Base-by-base conservation (phyloP, 2,888 invertebrate species). In the Sinodicranocentrus sp. region DNA sequence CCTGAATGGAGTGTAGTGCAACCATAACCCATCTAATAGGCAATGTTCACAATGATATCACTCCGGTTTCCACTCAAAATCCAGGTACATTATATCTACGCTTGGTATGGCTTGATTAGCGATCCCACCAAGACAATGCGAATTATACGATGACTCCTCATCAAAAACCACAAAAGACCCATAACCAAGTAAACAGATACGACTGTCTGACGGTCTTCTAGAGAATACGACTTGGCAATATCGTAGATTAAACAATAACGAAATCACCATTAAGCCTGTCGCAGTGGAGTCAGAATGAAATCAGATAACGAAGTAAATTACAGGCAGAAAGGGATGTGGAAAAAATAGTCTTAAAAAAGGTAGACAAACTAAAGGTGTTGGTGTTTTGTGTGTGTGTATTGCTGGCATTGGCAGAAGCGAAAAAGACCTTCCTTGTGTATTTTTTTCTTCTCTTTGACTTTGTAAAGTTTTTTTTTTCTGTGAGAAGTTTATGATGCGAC, bases 261-360 rank as follows among this genome's bases (percentile, higher is more conserved):
- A 68, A 82, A 61, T 76, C 63, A 70, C 70, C 82, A 82, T 82
- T 76, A 82, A 82, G 68, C 63, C 54, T 70, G 78, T 79, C 72
- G 63, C 63, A 61, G 72, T 65, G 67, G 67, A 73, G 73, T 73
- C 78, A 63, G 65, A 61, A 76, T 76, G 82, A 76, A 71, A 82
- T 82, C 76, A 76, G 82, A 82, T 82, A 82, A 63, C 61, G 33
- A 65, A 43, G 57, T 82, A 82, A 76, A 82, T 82, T 76, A 76
- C 82, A 39, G 43, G 28, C 77, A 57, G 59, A 68, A 68, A 77
- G 57, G 44, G 76, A 67, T 8, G 39, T 5, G 39, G 39, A 13
- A 57, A 23, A 57, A 13, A 5, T 23, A 8, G 5, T 57, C 28
- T 73, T 43, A 25, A 25, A 39, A n/a, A 57, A 28, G 61, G 61